Conservation (phyloP, 2,888 invertebrate species). For the Podabrus alpinus region DNA sequence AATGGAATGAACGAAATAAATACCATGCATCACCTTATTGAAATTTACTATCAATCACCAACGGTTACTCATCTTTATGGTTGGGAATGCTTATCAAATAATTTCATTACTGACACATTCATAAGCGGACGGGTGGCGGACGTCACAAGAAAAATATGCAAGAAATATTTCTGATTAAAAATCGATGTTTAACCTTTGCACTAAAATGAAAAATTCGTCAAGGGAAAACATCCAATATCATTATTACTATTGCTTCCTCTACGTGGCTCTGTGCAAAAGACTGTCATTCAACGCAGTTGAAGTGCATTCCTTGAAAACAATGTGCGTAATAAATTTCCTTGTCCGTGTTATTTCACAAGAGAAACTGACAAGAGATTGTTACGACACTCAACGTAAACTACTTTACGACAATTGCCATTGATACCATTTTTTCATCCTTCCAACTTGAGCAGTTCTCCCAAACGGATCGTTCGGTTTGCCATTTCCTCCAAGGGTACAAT, state of each 20-base stretch:
- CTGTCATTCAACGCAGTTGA: slow-evolving; percentile 14
- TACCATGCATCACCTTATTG: not conserved
- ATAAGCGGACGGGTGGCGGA: not conserved
- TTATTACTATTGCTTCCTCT: not conserved
- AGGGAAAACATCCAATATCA: slow-evolving; percentile 6
- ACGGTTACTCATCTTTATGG: not conserved
- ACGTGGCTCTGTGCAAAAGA: not conserved
- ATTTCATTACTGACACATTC: not conserved
- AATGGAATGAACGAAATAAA: not conserved
- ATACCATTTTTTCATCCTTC: not conserved
- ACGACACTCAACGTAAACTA: slow-evolving; percentile 17
- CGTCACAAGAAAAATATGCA: not conserved
- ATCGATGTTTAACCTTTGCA: not conserved
- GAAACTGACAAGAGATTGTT: slow-evolving; percentile 22
- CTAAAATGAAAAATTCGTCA: slow-evolving; percentile 4
- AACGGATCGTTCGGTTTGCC: not conserved
- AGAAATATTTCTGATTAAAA: not conserved
- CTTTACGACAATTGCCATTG: slow-evolving; percentile 6
- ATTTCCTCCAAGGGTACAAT: not conserved
- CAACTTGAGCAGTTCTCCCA: not conserved
- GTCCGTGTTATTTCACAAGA: slow-evolving; percentile 26
- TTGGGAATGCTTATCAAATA: not conserved
- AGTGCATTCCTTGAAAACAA: slow-evolving; percentile 29
- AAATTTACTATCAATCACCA: not conserved
- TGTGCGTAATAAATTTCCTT: slow-evolving; percentile 25